Evolutionary conservation across 1,140 invertebrate genomes (phyloP), one percentile per base, ranked within the genome.

Genomic region (Neodiprion virginianus): DNA sequence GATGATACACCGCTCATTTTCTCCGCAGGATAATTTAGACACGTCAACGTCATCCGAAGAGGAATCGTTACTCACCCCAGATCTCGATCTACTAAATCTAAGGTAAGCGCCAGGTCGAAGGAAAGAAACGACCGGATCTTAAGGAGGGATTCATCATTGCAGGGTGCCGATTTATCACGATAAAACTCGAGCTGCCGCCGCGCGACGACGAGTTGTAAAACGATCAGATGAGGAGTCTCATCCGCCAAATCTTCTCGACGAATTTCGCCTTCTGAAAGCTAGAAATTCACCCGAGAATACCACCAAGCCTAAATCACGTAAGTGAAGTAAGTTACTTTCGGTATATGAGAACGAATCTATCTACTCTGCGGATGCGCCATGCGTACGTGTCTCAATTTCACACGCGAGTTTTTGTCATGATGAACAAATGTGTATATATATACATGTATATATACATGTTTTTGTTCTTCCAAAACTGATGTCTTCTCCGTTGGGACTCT

Each of bases 311-410:
- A 86, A 86, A 85, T 86, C 84, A 85, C 84, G 84, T 85, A 86
- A 86, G 86, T 88, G 82, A 86, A 82, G 84, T 85, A 86, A 88
- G 85, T 87, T 69, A 61, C 49, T 61, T 47, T 48, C 67, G 23
- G 69, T 5, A 23, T 12, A 50, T 11, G 8, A 69, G 11, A 69
- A n/a, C 71, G 74, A 21, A 5, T 70, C 11, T 49, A 5, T 23
- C 17, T 23, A 74, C 65, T 23, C 72, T 50, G 17, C 14, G 17
- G 23, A 70, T 61, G 53, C 17, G 17, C 17, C 17, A 21, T 21
- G 17, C 17, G 17, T 21, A 21, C 17, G 17, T 21, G 17, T 21
- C 17, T 21, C 17, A 21, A 21, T 21, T 21, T 21, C 17, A 21
- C 17, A 21, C 17, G 17, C 17, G 17, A 21, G 17, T 21, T 21